Evolutionary conservation across 2,888 invertebrate genomes (phyloP), one percentile per base, ranked within the genome.

Genomic region (Ceraclea dissimilis): DNA sequence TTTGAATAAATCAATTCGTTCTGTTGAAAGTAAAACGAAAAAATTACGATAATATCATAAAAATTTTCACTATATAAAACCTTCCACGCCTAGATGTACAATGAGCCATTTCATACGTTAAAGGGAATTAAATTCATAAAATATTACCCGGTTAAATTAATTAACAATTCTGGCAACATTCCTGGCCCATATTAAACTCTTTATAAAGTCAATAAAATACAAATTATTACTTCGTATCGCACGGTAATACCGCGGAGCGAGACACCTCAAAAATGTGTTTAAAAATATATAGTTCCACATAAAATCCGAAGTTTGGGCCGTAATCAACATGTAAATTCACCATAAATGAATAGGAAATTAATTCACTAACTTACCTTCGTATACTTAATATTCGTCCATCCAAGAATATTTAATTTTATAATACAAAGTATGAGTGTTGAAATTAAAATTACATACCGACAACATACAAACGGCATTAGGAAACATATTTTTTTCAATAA

Each of bases 161-260:
- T 39, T 39, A 39, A 39, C 16, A n/a, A 39, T 39, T 8, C 26
- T 6, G 26, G 10, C 10, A 6, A 26, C 26, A 6, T 39, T 39
- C 13, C 13, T 13, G n/a, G 39, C 2, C 8, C n/a, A 39, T 39
- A 39, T 39, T 39, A 39, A 39, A 39, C 39, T 39, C n/a, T 39
- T n/a, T 16, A 39, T n/a, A 39, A 39, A 39, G 39, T 39, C n/a
- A 39, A 39, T 39, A 39, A 39, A 39, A 39, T 39, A 39, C 39
- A 39, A 39, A 39, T 39, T 39, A 39, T 39, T 39, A 39, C 39
- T n/a, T 39, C 16, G n/a, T 39, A 8, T 13, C 39, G 39, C 39
- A 39, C 13, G 39, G 13, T 26, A 26, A 26, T 26, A 26, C 26
- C 26, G 10, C 26, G 26, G 5, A 10, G 26, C 10, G 26, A 26